A percentile compares a stretch with the other conserved stretches of the same genome.
Conservation (phyloP, 2,888 invertebrate species). For the Ectobius pallidus region DNA sequence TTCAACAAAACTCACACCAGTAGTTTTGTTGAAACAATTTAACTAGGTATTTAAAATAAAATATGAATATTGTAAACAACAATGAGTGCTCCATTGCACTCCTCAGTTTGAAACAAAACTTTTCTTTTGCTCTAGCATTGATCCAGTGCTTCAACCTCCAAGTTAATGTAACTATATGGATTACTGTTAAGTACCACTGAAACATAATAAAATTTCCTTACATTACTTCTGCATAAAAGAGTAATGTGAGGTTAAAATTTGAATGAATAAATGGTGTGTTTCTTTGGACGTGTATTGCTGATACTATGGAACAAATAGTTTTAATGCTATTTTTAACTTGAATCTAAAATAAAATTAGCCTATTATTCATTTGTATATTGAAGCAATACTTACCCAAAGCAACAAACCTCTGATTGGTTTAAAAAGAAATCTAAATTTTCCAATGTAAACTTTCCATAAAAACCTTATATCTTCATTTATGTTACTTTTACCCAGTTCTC, state of each 20-base stretch:
- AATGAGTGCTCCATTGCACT: too few species aligned
- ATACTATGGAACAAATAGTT: too few species aligned
- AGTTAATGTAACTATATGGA: neutral
- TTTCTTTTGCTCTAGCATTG: too few species aligned
- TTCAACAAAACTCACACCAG: too few species aligned
- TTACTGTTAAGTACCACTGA: slow-evolving; percentile 3
- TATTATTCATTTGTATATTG: neutral
- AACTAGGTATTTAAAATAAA: too few species aligned
- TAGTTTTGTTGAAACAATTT: too few species aligned
- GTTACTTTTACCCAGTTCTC: slow-evolving; percentile 20
- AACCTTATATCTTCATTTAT: slow-evolving; percentile 22
- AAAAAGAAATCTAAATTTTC: slow-evolving; percentile 30
- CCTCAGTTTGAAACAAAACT: too few species aligned
- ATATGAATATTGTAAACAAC: too few species aligned
- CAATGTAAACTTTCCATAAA: slow-evolving; percentile 40
- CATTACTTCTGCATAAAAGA: slow-evolving; percentile 26
- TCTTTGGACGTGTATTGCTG: neutral
- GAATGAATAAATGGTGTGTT: slow-evolving; percentile 9
- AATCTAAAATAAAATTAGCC: too few species aligned
- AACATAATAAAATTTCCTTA: slow-evolving; percentile 1
- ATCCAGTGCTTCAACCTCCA: too few species aligned
- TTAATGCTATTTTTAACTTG: too few species aligned
- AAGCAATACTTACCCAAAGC: neutral
- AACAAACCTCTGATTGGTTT: neutral
- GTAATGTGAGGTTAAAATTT: slow-evolving; percentile 20